These are phyloP conservation scores for Glaucidium brasilianum DNA, from an alignment of 2,113 vertebrate genomes.

Conservation along the genomic window DNA sequence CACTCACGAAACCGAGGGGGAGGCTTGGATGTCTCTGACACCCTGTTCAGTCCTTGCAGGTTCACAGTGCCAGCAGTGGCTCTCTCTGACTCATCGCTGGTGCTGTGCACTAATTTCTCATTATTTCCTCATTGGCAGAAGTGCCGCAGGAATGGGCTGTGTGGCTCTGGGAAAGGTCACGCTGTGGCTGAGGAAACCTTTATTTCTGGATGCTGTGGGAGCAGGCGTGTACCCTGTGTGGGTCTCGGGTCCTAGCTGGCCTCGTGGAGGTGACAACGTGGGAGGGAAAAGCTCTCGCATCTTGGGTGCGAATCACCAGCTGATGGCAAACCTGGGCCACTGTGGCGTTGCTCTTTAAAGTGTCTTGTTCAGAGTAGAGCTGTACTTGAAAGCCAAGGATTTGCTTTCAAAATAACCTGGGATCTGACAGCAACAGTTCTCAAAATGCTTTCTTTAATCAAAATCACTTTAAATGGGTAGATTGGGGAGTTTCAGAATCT, in stretches of 20 bases:
- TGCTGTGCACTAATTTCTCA: not conserved
- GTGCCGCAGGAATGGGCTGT: not conserved
- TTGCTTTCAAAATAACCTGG: constrained; percentile 19
- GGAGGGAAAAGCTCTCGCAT: not conserved
- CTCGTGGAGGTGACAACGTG: accelerated
- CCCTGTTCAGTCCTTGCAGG: not conserved
- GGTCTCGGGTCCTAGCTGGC: not conserved
- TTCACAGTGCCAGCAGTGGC: not conserved
- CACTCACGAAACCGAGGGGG: not conserved
- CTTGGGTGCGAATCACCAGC: accelerated
- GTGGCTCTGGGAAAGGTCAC: not conserved
- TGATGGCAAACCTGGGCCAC: not conserved
- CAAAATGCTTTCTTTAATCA: constrained; percentile 43
- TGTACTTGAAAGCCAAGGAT: not conserved
- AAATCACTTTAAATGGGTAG: constrained; percentile 43
- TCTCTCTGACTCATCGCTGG: not conserved
- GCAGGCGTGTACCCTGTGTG: not conserved
- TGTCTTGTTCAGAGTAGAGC: not conserved
- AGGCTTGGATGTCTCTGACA: not conserved
- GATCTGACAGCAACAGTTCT: constrained; percentile 3
- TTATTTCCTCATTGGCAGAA: constrained; percentile 34
- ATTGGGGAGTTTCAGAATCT: constrained; percentile 5
- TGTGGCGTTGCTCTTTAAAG: accelerated
- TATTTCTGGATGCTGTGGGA: not conserved
- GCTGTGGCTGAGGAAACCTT: not conserved